phyloP scores from a whole-genome alignment of 2,888 invertebrate genomes.

The Brachyopa scutellaris region DNA sequence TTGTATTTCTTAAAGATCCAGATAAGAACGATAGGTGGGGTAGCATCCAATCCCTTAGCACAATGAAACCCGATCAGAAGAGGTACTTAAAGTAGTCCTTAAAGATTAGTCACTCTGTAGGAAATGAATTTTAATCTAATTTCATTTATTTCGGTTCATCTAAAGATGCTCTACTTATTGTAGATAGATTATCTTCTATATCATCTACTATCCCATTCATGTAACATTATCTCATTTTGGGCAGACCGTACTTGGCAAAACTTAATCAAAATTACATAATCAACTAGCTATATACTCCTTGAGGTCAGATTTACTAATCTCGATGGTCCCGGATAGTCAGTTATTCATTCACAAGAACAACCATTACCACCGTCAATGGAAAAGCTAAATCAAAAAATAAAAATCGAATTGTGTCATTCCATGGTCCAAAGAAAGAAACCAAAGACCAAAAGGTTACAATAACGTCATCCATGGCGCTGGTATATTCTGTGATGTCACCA shows the following conservation, averaged over 20 bases:
- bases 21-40: too few species aligned
- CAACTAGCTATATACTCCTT: background rate
- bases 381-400: conserved; percentile 35
- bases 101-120: too few species aligned
- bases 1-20: too few species aligned
- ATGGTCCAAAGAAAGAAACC: background rate
- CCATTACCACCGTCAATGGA: conserved; percentile 69
- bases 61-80: too few species aligned
- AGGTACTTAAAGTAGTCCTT: too few species aligned
- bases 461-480: conserved; percentile 57
- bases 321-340: conserved; percentile 43
- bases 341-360: conserved; percentile 65
- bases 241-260: background rate
- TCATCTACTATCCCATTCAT: background rate
- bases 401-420: background rate
- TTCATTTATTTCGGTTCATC: background rate
- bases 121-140: background rate
- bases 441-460: conserved; percentile 47
- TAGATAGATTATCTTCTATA: background rate
- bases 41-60: too few species aligned
- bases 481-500: conserved; percentile 59
- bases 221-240: background rate
- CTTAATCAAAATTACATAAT: conserved; percentile 33
- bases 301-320: conserved; percentile 66
- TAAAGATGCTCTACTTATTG: too few species aligned